phyloP scores from a whole-genome alignment of 2,888 invertebrate species.

The Amphimallon solstitiale region DNA sequence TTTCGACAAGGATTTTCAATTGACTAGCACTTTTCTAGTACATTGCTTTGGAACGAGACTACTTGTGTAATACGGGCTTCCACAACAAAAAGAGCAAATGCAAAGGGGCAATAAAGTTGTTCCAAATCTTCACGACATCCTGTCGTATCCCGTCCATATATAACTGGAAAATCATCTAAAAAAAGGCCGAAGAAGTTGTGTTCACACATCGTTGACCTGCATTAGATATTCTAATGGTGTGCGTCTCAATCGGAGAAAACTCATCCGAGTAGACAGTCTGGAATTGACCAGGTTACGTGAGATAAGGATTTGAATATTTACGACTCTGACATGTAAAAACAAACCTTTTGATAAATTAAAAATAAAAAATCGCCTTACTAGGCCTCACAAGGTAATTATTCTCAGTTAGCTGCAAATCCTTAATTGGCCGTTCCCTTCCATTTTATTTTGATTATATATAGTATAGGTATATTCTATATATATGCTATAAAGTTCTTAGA shows the following conservation, averaged over 20 bases:
- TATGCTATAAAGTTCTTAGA: no score
- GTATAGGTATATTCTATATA: no score
- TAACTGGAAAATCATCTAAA: conserved; percentile 37
- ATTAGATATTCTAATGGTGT: conserved; percentile 56
- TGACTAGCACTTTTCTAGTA: conserved; percentile 26
- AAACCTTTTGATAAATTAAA: not conserved
- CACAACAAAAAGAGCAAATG: conserved; percentile 20
- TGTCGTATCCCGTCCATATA: conserved; percentile 6
- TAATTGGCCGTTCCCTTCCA: no score
- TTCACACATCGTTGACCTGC: conserved; percentile 54
- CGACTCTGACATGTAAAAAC: conserved; percentile 45
- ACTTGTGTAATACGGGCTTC: conserved; percentile 16
- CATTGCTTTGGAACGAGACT: conserved; percentile 18
- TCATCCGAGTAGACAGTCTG: conserved; percentile 52
- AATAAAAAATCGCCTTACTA: no score
- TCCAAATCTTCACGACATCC: not conserved
- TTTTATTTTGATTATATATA: no score
- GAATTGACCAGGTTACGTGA: conserved; percentile 55
- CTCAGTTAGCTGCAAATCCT: no score
- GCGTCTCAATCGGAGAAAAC: conserved; percentile 53
- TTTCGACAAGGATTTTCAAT: conserved; percentile 18
- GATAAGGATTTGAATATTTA: conserved; percentile 49
- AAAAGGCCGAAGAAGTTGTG: conserved; percentile 39
- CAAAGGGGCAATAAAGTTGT: conserved; percentile 25
- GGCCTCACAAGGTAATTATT: no score